Conservation (phyloP, 2,113 vertebrate genomes). For the Sporophila hypoxantha region DNA sequence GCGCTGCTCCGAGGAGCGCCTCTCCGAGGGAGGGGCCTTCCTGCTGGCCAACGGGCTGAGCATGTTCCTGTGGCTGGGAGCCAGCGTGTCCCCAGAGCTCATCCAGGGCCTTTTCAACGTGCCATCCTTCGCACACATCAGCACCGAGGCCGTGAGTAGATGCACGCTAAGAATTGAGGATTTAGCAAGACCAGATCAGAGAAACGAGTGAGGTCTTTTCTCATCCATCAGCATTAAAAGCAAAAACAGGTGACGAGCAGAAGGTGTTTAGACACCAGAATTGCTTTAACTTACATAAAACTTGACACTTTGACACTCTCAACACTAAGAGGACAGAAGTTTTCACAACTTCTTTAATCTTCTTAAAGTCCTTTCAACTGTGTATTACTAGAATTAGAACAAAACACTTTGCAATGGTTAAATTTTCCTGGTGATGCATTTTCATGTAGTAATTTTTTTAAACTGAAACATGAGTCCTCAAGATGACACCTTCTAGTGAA, state of each 20-base stretch:
- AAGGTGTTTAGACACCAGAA: background rate
- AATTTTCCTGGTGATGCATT: background rate
- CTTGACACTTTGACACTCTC: background rate
- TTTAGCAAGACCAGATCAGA: background rate
- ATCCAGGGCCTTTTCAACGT: slow-evolving; percentile 87
- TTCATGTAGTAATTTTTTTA: background rate
- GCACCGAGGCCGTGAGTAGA: slow-evolving; percentile 73
- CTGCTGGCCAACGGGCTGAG: slow-evolving; percentile 83
- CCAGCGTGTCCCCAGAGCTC: slow-evolving; percentile 77
- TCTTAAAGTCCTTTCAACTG: background rate
- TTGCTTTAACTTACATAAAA: background rate
- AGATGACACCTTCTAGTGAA: background rate
- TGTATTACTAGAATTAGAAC: background rate
- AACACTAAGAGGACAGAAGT: background rate
- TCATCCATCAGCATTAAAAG: background rate
- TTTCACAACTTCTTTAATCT: background rate
- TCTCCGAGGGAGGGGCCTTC: slow-evolving; percentile 83
- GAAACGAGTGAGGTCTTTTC: background rate
- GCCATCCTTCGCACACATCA: slow-evolving; percentile 85
- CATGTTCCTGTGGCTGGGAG: slow-evolving; percentile 90
- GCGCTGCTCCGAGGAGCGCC: slow-evolving; percentile 87
- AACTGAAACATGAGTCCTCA: background rate
- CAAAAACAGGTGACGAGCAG: background rate
- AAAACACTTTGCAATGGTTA: background rate
- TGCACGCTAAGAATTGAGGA: rapidly evolving